Conservation (phyloP, 2,797 vertebrate genomes). For the Xiphorhynchus erythropygius region DNA sequence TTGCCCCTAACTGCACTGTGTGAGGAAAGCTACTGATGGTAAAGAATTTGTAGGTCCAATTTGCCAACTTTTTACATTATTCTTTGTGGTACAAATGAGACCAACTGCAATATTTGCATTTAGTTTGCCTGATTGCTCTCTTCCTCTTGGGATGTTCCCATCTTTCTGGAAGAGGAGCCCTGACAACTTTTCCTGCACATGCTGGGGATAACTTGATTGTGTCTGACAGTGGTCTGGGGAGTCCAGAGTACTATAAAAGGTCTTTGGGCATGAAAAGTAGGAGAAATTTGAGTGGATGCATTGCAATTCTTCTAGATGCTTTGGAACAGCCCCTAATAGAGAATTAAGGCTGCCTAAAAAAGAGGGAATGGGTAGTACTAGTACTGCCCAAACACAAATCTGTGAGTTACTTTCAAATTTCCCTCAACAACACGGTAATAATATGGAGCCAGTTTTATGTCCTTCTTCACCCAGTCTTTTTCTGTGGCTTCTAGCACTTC, state of each 20-base stretch:
- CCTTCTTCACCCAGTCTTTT: background rate
- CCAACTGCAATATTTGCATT: background rate
- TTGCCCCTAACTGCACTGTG: background rate
- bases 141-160: background rate
- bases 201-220: background rate
- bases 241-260: background rate
- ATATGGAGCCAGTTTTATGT: background rate
- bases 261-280: background rate
- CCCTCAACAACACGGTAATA: background rate
- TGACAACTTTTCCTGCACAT: background rate
- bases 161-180: background rate
- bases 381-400: background rate
- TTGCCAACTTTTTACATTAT: background rate
- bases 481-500: conserved; percentile 84
- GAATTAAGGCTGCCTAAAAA: background rate
- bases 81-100: background rate
- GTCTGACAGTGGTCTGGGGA: background rate
- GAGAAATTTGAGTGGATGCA: background rate
- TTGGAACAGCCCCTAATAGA: background rate
- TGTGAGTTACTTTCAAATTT: background rate
- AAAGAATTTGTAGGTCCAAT: background rate
- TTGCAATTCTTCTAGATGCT: background rate
- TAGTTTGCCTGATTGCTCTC: background rate
- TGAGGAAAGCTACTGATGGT: background rate
- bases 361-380: background rate